phyloP scores from a whole-genome alignment of 1,140 invertebrate species.

The Pseudobourletiella spinata region DNA sequence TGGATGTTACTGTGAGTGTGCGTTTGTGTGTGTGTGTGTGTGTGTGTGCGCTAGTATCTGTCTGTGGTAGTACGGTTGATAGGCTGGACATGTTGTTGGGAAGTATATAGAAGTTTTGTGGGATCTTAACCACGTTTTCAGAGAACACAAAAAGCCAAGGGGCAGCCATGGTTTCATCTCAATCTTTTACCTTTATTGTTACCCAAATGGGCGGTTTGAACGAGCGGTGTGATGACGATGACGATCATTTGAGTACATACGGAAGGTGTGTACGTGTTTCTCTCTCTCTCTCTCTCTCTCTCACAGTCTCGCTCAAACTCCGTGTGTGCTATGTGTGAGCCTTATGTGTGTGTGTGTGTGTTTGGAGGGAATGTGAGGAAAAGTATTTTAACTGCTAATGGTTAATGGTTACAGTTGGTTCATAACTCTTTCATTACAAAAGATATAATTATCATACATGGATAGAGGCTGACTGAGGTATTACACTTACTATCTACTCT shows the following conservation, averaged over 20 bases:
- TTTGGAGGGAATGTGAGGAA: too few relatives aligned
- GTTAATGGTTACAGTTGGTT: constrained; percentile 31
- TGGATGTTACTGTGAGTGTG: not conserved
- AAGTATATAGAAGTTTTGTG: not conserved
- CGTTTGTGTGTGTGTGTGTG: too few relatives aligned
- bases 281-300: too few relatives aligned
- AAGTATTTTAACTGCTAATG: constrained; percentile 35
- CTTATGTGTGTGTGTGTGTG: too few relatives aligned
- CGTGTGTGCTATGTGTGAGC: too few relatives aligned
- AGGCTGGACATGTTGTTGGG: not conserved
- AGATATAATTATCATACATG: constrained; percentile 35
- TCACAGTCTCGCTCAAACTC: too few relatives aligned
- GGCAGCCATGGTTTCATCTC: not conserved
- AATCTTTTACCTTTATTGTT: too few relatives aligned
- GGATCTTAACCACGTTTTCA: not conserved
- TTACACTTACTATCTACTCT: too few relatives aligned
- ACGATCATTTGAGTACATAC: too few relatives aligned
- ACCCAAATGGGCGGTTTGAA: too few relatives aligned
- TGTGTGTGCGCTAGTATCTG: not conserved
- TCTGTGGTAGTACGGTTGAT: not conserved
- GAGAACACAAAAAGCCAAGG: constrained; percentile 13
- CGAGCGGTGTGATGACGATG: too few relatives aligned
- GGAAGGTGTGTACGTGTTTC: too few relatives aligned
- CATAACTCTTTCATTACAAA: constrained; percentile 34
- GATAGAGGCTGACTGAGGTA: constrained; percentile 18